phyloP scores from a whole-genome alignment of 1,140 invertebrate species.

The Aricia agestis region DNA sequence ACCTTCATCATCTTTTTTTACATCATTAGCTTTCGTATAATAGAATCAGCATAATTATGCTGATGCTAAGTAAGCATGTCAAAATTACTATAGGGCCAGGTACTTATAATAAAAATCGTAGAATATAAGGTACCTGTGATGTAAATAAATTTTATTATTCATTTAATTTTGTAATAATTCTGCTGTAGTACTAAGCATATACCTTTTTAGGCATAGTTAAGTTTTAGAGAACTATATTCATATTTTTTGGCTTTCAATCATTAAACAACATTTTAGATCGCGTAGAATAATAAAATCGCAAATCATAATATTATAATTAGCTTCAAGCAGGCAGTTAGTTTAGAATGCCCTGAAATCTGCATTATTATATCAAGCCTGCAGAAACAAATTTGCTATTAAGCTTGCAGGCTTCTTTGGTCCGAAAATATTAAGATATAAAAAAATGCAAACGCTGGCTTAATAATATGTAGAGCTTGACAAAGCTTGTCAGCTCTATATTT shows the following conservation, averaged over 20 bases:
- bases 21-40: too few relatives aligned
- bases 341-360: too few relatives aligned
- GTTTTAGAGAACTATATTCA: slow-evolving; percentile 59
- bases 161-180: neutral
- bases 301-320: neutral
- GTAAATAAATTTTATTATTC: neutral
- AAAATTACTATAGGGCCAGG: neutral
- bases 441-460: neutral
- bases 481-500: neutral
- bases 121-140: neutral
- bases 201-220: slow-evolving; percentile 29
- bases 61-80: neutral
- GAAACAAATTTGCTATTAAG: neutral
- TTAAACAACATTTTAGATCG: neutral
- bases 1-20: neutral
- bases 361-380: too few relatives aligned
- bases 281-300: neutral
- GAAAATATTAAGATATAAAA: neutral
- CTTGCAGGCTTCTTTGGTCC: neutral
- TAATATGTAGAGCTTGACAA: neutral
- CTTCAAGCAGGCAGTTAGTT: neutral
- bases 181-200: neutral
- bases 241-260: slow-evolving; percentile 58
- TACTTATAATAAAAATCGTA: neutral
- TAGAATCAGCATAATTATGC: neutral